phyloP scores from a whole-genome alignment of 2,888 invertebrate species.

The Lochmaea capreae region DNA sequence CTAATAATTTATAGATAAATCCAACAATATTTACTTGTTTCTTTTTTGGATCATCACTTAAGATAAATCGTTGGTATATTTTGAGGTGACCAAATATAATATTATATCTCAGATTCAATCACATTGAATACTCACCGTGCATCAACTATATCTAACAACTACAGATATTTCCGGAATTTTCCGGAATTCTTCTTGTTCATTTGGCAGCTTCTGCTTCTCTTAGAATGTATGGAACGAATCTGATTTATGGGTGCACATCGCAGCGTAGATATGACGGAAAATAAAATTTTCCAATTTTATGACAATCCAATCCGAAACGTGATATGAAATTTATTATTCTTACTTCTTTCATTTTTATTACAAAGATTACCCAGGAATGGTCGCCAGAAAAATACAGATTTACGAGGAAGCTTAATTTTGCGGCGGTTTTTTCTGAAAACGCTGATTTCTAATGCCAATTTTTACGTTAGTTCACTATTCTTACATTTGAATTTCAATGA shows the following conservation, averaged over 20 bases:
- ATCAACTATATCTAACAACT: constrained; percentile 1
- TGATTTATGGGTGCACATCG: constrained; percentile 37
- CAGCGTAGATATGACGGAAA: constrained; percentile 35
- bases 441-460: no score
- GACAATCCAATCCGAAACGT: constrained; percentile 41
- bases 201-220: constrained; percentile 30
- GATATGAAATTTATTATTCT: constrained; percentile 41
- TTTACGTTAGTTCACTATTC: no score
- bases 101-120: constrained; percentile 15
- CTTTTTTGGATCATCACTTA: no score
- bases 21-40: no score
- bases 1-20: no score
- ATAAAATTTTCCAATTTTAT: constrained; percentile 40
- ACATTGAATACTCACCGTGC: constrained; percentile 13
- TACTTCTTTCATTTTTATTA: constrained; percentile 37
- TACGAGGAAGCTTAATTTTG: neutral
- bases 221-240: constrained; percentile 34
- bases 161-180: constrained; percentile 25
- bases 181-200: constrained; percentile 24
- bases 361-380: constrained; percentile 27
- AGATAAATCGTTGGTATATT: no score
- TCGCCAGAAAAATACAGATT: constrained; percentile 5
- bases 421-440: neutral
- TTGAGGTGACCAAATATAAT: constrained; percentile 7
- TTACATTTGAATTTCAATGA: no score